phyloP scores from a whole-genome alignment of 2,113 vertebrate genomes.

The Brevimyrus niger region DNA sequence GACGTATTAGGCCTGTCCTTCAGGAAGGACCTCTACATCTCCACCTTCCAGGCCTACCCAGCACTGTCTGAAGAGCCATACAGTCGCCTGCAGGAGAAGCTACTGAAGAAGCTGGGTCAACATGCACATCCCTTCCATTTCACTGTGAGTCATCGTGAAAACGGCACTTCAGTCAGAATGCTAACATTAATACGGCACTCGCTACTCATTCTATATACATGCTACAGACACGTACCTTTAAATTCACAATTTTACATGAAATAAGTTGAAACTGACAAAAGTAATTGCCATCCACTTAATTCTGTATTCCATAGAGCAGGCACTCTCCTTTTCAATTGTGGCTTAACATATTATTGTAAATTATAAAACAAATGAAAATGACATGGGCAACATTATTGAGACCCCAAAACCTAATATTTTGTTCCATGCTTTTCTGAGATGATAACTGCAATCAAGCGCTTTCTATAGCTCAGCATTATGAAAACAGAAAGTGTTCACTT shows the following conservation, averaged over 20 bases:
- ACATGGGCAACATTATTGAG: not conserved
- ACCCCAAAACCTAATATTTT: not conserved
- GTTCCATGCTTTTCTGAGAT: not conserved
- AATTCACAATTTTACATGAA: not conserved
- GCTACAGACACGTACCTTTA: constrained; percentile 15
- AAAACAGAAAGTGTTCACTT: not conserved
- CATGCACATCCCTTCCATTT: constrained; percentile 36
- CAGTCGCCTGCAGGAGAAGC: constrained; percentile 79
- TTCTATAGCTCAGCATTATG: not conserved
- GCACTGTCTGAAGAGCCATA: constrained; percentile 67
- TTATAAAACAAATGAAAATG: not conserved
- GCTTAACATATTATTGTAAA: not conserved
- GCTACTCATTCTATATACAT: constrained; percentile 53
- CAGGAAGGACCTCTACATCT: constrained; percentile 85
- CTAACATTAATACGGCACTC: not conserved
- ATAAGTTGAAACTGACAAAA: not conserved
- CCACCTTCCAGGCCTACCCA: constrained; percentile 83
- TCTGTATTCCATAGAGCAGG: not conserved
- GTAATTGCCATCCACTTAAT: not conserved
- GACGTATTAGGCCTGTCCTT: constrained; percentile 85
- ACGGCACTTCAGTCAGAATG: not conserved
- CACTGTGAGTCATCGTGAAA: not conserved
- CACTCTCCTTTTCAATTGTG: not conserved
- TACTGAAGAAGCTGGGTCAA: constrained; percentile 64
- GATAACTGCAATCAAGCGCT: not conserved